These are phyloP conservation scores for Pyralis farinalis DNA, from an alignment of 2,888 invertebrate genomes.

Conservation along the genomic window DNA sequence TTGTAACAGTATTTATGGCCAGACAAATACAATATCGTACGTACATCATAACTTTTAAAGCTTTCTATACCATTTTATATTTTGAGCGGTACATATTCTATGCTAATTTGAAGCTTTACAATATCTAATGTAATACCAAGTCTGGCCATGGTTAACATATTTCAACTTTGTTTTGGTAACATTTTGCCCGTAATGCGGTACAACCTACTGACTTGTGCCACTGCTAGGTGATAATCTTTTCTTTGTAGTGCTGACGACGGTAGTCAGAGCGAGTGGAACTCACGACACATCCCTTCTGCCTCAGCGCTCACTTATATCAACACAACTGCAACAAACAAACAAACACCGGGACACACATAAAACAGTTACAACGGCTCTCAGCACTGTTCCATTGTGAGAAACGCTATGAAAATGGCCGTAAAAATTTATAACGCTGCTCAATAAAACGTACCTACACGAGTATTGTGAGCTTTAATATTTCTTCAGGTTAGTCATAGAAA, in stretches of 20 bases:
- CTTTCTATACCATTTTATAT: too few relatives aligned
- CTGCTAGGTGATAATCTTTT: slow-evolving; percentile 5
- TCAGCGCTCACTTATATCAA: slow-evolving; percentile 17
- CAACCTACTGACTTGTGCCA: slow-evolving; percentile 1
- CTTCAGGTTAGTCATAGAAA: slow-evolving; percentile 46
- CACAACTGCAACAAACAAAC: slow-evolving; percentile 38
- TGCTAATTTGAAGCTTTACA: too few relatives aligned
- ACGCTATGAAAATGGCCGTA: slow-evolving; percentile 65
- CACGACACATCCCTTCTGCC: slow-evolving; percentile 5
- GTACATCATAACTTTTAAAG: too few relatives aligned
- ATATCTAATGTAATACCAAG: too few relatives aligned
- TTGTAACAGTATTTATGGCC: too few relatives aligned
- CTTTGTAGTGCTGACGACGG: slow-evolving; percentile 6
- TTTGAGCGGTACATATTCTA: too few relatives aligned
- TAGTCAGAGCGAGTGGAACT: slow-evolving; percentile 17
- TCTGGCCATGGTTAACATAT: too few relatives aligned
- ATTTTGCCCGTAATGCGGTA: slow-evolving; percentile 3
- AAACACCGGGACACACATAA: slow-evolving; percentile 44
- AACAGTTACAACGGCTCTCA: slow-evolving; percentile 39
- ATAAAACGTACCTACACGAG: slow-evolving; percentile 65
- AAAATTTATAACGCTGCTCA: slow-evolving; percentile 69
- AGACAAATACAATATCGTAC: too few relatives aligned
- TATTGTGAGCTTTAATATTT: slow-evolving; percentile 59
- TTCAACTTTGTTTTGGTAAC: too few relatives aligned
- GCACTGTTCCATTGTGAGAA: slow-evolving; percentile 57